phyloP scores from a whole-genome alignment of 2,797 vertebrate species.

The Acanthurus lineatus region DNA sequence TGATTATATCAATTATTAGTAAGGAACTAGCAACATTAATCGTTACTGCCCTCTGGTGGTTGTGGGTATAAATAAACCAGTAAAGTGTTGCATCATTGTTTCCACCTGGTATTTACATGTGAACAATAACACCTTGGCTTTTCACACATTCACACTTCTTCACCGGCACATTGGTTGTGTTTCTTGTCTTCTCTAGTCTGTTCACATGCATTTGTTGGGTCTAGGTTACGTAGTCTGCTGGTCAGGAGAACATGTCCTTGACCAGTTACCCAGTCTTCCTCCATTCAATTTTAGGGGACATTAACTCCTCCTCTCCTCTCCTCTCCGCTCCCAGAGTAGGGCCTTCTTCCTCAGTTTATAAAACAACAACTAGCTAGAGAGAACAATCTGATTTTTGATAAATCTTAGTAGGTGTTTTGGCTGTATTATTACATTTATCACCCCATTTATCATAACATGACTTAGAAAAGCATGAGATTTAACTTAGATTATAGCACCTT shows the following conservation, averaged over 20 bases:
- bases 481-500: background rate
- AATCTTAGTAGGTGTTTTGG: constrained; percentile 72
- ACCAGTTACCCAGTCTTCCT: background rate
- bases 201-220: background rate
- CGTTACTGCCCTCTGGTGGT: too few relatives aligned
- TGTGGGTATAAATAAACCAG: too few relatives aligned
- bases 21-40: too few relatives aligned
- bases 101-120: background rate
- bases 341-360: background rate
- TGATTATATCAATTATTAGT: too few relatives aligned
- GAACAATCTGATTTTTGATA: constrained; percentile 72
- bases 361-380: constrained; percentile 2
- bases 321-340: constrained; percentile 1
- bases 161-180: background rate
- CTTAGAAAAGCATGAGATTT: background rate
- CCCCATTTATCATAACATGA: background rate
- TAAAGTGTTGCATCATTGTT: too few relatives aligned
- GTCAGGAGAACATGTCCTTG: background rate
- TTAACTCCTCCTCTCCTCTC: background rate
- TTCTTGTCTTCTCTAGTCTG: background rate
- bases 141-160: background rate
- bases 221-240: background rate
- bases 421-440: constrained; percentile 5
- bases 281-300: background rate
- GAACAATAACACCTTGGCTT: background rate